Evolutionary conservation across 2,113 vertebrate genomes (phyloP), one percentile per base, ranked within the genome.

Genomic region (Tetrao urogallus): DNA sequence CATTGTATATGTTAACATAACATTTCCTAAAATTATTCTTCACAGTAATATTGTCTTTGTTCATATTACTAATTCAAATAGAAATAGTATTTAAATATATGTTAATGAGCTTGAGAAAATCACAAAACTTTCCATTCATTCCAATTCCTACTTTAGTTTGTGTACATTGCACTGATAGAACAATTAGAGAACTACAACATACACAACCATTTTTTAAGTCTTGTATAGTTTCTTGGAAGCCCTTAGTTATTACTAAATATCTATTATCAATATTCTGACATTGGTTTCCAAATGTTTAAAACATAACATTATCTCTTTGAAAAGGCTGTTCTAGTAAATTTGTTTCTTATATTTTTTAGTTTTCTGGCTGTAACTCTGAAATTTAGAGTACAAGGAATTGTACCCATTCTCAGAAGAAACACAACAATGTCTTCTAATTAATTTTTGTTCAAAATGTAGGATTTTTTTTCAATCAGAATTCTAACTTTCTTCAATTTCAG

Each of bases 261-360:
- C 3, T 20, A 0, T 54, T 12, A 50, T 25, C 15, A 76, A 15
- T 8, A 5, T 7, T 57, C 10, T 67, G 2, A 0, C 4, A 40
- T 3, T 47, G 65, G 56, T 45, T 61, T 57, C 7, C 6, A 82
- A 71, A 56, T 54, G 2, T 16, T 66, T 88, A 45, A 79, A 74
- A 42, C 5, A 24, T 36, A 60, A 64, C 2, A 3, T 45, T 64
- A 27, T 42, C 8, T 56, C 4, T 75, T 3, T 82, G 3, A 34
- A 71, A 92, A 67, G 5, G 4, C 0, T 0, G 1, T 18, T 75
- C 58, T 48, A 42, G 12, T 75, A 90, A 84, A 48, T 0, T 28
- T 25, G 1, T 3, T 13, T 47, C n/a, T 77, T 15, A 16, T 1
- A 22, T 10, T 34, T 64, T 74, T 76, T 34, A 43, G 8, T 81